These are phyloP conservation scores for Geophilus truncorum DNA, from an alignment of 2,888 invertebrate genomes.

Conservation along the genomic window DNA sequence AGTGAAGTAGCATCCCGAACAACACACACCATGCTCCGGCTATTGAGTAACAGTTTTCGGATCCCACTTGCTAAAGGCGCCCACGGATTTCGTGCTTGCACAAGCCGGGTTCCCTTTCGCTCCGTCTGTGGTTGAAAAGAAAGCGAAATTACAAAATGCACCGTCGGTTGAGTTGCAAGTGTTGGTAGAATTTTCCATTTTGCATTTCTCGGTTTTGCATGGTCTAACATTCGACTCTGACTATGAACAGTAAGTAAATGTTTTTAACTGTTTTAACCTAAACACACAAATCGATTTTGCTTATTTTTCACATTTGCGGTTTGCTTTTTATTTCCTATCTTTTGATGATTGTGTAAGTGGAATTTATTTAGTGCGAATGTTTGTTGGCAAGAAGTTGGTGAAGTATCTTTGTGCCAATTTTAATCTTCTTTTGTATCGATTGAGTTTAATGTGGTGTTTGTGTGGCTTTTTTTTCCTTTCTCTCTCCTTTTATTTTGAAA, in stretches of 20 bases:
- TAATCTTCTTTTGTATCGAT: background rate
- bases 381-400: too few species aligned
- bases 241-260: background rate
- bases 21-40: slow-evolving; percentile 1
- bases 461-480: background rate
- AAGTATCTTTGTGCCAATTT: background rate
- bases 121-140: background rate
- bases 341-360: too few species aligned
- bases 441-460: background rate
- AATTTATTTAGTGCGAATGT: too few species aligned
- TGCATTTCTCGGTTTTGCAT: background rate
- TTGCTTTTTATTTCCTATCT: too few species aligned
- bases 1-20: slow-evolving; percentile 1
- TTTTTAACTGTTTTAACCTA: background rate
- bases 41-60: slow-evolving; percentile 10
- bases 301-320: too few species aligned
- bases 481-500: background rate
- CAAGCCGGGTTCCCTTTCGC: background rate
- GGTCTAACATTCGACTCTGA: background rate
- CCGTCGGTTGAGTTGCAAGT: background rate
- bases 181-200: background rate
- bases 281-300: too few species aligned
- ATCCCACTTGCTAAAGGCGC: background rate
- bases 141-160: background rate
- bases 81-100: background rate